Conservation (phyloP, 2,797 vertebrate genomes). For the Sciurus vulgaris region DNA sequence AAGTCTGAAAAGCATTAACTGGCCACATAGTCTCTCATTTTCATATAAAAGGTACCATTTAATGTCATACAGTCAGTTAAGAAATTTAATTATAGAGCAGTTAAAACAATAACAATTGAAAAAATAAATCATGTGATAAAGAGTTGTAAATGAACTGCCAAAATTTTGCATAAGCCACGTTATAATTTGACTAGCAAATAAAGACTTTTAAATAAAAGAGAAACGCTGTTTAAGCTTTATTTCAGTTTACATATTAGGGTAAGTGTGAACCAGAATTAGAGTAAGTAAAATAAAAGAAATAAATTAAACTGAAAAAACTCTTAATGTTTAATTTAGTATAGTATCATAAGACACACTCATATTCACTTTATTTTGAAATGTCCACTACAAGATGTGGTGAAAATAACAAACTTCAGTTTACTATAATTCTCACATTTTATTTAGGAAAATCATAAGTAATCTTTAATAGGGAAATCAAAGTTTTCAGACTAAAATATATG, state of each 20-base stretch:
- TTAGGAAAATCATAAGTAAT: constrained; percentile 16
- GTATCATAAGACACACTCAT: neutral
- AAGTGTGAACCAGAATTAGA: neutral
- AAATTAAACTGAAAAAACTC: constrained; percentile 21
- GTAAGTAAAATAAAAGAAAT: constrained; percentile 4
- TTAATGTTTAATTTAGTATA: constrained; percentile 52
- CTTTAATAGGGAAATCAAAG: constrained; percentile 45
- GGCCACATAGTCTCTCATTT: neutral
- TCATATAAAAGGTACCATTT: constrained; percentile 47
- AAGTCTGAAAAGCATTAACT: neutral
- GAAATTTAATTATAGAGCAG: constrained; percentile 38
- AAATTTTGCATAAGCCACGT: neutral
- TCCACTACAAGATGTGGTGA: neutral
- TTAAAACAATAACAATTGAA: constrained; percentile 46
- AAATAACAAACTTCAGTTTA: constrained; percentile 53
- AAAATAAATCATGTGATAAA: neutral
- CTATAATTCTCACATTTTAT: neutral
- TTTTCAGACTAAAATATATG: neutral
- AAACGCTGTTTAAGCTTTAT: neutral
- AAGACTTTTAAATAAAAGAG: constrained; percentile 42
- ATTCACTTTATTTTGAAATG: constrained; percentile 61
- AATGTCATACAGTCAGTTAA: constrained; percentile 19
- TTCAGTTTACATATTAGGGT: neutral
- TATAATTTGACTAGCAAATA: constrained; percentile 48
- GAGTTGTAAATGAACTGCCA: neutral